phyloP scores from a whole-genome alignment of 2,113 vertebrate genomes.

The Bubo blakistoni region DNA sequence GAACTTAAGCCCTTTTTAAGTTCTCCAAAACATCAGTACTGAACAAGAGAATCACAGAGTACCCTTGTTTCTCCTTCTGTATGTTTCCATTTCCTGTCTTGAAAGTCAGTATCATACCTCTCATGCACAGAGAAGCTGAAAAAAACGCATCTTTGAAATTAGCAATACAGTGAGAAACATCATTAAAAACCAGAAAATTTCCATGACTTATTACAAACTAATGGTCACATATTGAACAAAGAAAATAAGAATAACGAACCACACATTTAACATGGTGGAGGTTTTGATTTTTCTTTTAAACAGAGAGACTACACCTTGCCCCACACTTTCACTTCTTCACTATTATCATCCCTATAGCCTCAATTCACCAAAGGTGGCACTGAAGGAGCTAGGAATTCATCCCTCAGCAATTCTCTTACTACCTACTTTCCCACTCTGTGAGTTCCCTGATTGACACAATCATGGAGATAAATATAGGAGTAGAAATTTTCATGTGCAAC shows the following conservation, averaged over 20 bases:
- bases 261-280: background rate
- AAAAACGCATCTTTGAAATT: background rate
- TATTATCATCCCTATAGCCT: background rate
- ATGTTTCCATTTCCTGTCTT: background rate
- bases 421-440: background rate
- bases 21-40: background rate
- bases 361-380: background rate
- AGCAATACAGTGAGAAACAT: background rate
- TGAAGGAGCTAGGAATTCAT: background rate
- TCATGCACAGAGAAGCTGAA: background rate
- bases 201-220: background rate
- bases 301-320: background rate
- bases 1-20: background rate
- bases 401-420: background rate
- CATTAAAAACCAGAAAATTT: background rate
- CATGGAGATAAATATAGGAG: background rate
- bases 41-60: background rate
- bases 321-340: background rate
- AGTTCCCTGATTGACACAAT: background rate
- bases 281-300: background rate
- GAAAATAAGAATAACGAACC: background rate
- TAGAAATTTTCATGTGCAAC: background rate
- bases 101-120: background rate
- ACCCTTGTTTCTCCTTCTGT: background rate
- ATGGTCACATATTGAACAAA: background rate